A percentile compares a stretch with the other conserved stretches of the same genome.
These are phyloP conservation scores for Pluvialis apricaria DNA, from an alignment of 2,113 vertebrate genomes.

Conservation along the genomic window DNA sequence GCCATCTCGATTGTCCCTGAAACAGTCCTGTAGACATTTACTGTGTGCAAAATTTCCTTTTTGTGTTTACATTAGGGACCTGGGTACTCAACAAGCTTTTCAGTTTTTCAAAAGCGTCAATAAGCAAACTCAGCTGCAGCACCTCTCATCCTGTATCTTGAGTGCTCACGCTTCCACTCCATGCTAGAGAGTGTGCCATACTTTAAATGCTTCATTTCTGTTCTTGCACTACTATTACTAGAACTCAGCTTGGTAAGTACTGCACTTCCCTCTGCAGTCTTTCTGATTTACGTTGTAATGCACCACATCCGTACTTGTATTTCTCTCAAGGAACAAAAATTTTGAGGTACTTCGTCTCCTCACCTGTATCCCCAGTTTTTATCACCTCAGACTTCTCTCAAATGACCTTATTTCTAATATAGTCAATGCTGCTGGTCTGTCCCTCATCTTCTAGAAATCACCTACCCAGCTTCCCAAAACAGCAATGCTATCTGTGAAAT, in stretches of 20 bases:
- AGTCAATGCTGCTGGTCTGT: background rate
- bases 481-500: background rate
- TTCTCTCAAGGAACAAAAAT: background rate
- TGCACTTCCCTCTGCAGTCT: background rate
- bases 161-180: background rate
- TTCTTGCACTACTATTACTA: background rate
- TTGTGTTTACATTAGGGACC: rapidly evolving
- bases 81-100: background rate
- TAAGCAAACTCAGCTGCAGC: background rate
- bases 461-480: background rate
- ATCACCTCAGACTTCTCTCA: background rate
- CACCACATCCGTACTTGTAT: background rate
- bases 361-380: background rate
- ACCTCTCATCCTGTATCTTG: background rate
- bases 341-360: background rate
- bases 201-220: background rate
- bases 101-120: background rate
- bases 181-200: too few species aligned
- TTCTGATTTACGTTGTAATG: rapidly evolving
- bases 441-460: background rate
- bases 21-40: background rate
- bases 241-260: background rate
- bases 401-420: background rate
- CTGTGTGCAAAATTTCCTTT: background rate
- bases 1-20: background rate